phyloP scores from a whole-genome alignment of 1,140 invertebrate species.

The Aradophagus sp. region DNA sequence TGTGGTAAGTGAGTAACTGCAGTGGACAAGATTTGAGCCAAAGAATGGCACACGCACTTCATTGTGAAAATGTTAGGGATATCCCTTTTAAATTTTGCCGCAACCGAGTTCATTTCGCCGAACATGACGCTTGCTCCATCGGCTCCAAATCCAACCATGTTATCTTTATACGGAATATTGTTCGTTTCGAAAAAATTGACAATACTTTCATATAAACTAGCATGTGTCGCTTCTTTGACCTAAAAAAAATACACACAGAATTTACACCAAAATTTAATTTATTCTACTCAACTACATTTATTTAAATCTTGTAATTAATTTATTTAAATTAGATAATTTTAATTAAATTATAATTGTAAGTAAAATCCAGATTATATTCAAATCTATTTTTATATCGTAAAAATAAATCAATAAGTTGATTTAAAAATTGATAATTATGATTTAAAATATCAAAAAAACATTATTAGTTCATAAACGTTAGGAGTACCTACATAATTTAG shows the following conservation, averaged over 20 bases:
- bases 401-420: too few species aligned
- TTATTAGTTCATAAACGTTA: too few species aligned
- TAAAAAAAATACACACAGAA: conserved; percentile 19
- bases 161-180: conserved; percentile 63
- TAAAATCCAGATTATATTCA: too few species aligned
- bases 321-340: too few species aligned
- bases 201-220: conserved; percentile 8
- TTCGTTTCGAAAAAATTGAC: conserved; percentile 26
- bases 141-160: conserved; percentile 68
- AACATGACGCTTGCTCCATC: conserved; percentile 70
- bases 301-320: too few species aligned
- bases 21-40: conserved; percentile 1
- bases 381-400: too few species aligned
- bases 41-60: conserved; percentile 7
- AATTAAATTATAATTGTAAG: too few species aligned
- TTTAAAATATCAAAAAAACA: too few species aligned
- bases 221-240: conserved; percentile 19
- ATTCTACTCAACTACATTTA: too few species aligned
- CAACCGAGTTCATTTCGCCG: conserved; percentile 61
- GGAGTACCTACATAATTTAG: too few species aligned
- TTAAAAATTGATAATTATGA: too few species aligned
- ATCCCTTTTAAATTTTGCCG: conserved; percentile 3
- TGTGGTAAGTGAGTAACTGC: background rate
- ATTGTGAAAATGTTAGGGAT: background rate
- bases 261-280: too few species aligned